A percentile compares a stretch with the other conserved stretches of the same genome.
These are phyloP conservation scores for Dioctria linearis DNA, from an alignment of 2,888 invertebrate genomes.

Conservation along the genomic window DNA sequence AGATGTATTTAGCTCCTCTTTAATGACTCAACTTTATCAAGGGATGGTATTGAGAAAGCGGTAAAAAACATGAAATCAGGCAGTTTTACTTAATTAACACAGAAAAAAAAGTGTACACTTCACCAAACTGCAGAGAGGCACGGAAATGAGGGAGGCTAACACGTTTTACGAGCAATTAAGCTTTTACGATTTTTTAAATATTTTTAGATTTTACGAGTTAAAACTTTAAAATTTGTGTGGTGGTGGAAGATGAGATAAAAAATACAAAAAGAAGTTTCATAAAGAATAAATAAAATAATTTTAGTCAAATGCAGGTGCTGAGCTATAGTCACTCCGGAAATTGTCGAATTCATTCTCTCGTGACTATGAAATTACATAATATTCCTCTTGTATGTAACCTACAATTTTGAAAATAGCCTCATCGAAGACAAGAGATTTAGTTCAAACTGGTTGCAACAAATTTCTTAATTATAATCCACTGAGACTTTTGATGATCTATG, in stretches of 20 bases:
- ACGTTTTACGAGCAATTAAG: slow-evolving; percentile 31
- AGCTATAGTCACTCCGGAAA: not conserved
- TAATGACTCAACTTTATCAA: not conserved
- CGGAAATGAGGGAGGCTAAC: slow-evolving; percentile 8
- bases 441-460: slow-evolving; percentile 24
- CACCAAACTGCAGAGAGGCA: too few species aligned
- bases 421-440: not conserved
- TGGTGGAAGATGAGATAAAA: not conserved
- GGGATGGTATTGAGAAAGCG: too few species aligned
- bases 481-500: slow-evolving; percentile 40
- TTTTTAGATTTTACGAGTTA: slow-evolving; percentile 10
- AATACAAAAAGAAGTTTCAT: not conserved
- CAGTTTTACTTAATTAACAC: too few species aligned
- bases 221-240: not conserved
- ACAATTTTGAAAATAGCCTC: slow-evolving; percentile 10
- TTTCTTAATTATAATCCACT: slow-evolving; percentile 48
- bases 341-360: not conserved
- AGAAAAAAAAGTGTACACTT: too few species aligned
- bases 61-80: too few species aligned
- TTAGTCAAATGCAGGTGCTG: not conserved
- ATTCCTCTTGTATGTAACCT: not conserved
- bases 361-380: not conserved
- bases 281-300: not conserved
- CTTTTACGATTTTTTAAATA: slow-evolving; percentile 35
- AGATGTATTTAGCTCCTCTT: not conserved